phyloP scores from a whole-genome alignment of 2,113 vertebrate genomes.

The Prunella himalayana region DNA sequence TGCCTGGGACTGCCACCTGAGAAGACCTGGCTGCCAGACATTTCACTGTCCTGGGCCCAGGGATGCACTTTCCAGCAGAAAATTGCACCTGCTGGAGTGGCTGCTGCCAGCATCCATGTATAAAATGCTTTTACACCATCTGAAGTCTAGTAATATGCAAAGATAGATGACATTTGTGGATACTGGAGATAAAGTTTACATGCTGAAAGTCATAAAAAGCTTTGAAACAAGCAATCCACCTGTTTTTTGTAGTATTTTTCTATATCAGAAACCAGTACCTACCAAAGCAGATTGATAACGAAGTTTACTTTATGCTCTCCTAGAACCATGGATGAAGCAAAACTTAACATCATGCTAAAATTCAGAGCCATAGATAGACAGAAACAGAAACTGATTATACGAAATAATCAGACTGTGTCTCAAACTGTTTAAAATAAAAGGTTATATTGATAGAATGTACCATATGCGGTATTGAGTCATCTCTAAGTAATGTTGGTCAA shows the following conservation, averaged over 20 bases:
- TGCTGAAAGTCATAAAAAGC: background rate
- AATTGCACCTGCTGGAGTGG: background rate
- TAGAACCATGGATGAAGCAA: background rate
- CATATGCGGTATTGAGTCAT: background rate
- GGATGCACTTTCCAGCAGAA: accelerated
- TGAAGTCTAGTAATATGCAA: background rate
- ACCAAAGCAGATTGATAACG: background rate
- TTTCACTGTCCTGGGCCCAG: background rate
- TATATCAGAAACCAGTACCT: background rate
- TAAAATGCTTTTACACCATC: background rate
- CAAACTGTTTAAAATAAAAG: background rate
- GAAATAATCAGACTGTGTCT: background rate
- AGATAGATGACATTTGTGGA: accelerated
- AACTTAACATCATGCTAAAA: background rate
- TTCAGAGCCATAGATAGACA: background rate
- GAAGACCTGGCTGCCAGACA: background rate
- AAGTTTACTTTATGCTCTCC: background rate
- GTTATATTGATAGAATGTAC: background rate
- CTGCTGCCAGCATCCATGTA: background rate
- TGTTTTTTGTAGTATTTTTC: background rate
- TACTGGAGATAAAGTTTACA: background rate
- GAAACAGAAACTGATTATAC: background rate
- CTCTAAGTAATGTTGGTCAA: conserved; percentile 28
- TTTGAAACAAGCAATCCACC: background rate
- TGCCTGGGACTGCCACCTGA: background rate